Evolutionary conservation across 2,888 invertebrate species (phyloP).

Genomic region (Cephus spinipes): DNA sequence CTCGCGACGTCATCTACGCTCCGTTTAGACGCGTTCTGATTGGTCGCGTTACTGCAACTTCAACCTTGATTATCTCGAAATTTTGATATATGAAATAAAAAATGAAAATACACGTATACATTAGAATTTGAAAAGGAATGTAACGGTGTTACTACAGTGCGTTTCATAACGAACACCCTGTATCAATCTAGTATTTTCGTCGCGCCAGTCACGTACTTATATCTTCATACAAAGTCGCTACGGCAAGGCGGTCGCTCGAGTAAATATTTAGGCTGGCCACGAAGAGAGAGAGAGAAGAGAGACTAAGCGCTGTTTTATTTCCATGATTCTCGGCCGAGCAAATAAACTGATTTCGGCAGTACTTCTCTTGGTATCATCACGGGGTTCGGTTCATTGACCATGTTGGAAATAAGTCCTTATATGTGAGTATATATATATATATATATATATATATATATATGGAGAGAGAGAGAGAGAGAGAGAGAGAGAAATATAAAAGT

Average conservation of each 20-base stretch:
- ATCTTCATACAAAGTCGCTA: not conserved
- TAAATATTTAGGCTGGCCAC: not conserved
- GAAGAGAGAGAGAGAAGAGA: not conserved
- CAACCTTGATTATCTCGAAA: no score
- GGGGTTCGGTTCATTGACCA: not conserved
- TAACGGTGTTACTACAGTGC: no score
- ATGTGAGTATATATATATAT: not conserved
- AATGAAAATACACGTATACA: no score
- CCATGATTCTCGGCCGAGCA: not conserved
- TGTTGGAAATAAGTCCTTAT: not conserved
- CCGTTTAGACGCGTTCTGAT: no score
- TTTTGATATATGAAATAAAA: no score
- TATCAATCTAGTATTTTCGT: not conserved
- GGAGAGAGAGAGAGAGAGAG: no score
- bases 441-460: no score
- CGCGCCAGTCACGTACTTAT: not conserved
- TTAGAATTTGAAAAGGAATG: no score
- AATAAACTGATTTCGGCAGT: not conserved
- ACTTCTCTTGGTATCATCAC: not conserved
- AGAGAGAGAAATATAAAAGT: no score
- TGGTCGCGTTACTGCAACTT: no score
- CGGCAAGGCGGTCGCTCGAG: not conserved
- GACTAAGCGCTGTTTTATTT: not conserved
- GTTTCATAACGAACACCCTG: no score
- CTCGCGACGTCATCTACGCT: no score